Base-by-base conservation (phyloP, 2,113 vertebrate genomes). In the Amphilophus citrinellus region DNA sequence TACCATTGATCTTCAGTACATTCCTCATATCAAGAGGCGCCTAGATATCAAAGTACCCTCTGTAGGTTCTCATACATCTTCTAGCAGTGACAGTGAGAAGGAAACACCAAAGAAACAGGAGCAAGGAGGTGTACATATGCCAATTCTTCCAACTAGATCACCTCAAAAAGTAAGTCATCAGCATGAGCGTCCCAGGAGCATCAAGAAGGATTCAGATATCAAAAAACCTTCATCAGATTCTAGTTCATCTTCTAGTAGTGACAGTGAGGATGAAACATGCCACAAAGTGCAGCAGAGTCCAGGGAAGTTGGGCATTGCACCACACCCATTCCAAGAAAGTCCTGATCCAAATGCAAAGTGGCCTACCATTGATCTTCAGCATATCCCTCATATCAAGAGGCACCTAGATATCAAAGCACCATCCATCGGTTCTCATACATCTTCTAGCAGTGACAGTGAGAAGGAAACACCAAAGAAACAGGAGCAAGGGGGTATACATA, bases 81-180 rank as follows among this genome's bases (percentile, higher is more conserved):
- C 81, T 2, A 83, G 76, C 13, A 89, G 82, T 65, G 76, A 91
- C 27, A 88, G 77, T 80, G 85, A 86, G 13, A 84, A 84, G 66
- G 87, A 87, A 7, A 65, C 30, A 47, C 17, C 3, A 30, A 30
- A 30, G 2, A 30, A 30, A 30, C 2, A 30, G 27, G 27, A 30
- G 27, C 27, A 30, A 30, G 2, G 27, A 30, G 27, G 27, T 30
- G 27, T 30, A 30, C 27, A 30, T 3, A 30, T 30, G 27, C 27
- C 27, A 22, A 2, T 2, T 22, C 22, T 22, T 22, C 22, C 22
- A 22, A 22, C 1, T 22, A 22, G 22, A 22, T 22, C 22, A 22
- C 22, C 22, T 22, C 22, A 22, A 22, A 22, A 22, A 22, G 22
- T 22, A 22, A 22, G 22, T 22, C 22, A 22, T 22, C 22, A 22